These are phyloP conservation scores for Thymallus thymallus DNA, from an alignment of 2,113 vertebrate species.

Conservation along the genomic window DNA sequence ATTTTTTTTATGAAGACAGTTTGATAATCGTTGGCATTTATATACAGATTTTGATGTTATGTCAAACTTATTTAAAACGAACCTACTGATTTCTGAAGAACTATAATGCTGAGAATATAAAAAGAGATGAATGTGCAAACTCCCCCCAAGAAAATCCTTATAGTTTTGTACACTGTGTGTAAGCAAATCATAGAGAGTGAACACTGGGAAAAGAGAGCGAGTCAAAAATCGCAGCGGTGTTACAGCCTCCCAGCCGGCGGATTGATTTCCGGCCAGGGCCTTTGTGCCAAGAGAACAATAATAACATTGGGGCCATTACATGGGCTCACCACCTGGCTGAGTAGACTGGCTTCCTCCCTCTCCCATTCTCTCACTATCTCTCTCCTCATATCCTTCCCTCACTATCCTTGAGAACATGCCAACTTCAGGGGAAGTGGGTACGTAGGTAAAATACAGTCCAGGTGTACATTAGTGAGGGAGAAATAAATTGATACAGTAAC, in stretches of 20 bases:
- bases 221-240: slow-evolving; percentile 18
- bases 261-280: slow-evolving; percentile 28
- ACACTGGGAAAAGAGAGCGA: slow-evolving; percentile 10
- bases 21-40: no score
- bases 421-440: neutral
- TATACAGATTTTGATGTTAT: no score
- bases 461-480: no score
- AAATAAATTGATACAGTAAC: no score
- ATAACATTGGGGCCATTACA: slow-evolving; percentile 28
- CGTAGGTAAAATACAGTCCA: no score
- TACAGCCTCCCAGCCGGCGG: slow-evolving; percentile 27
- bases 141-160: neutral
- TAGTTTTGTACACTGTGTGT: slow-evolving; percentile 2
- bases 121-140: no score
- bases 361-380: neutral
- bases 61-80: no score
- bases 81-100: no score
- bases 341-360: neutral
- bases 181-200: slow-evolving; percentile 11
- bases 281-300: slow-evolving; percentile 31
- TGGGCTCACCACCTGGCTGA: slow-evolving; percentile 7
- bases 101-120: no score
- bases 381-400: neutral
- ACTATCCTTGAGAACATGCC: no score
- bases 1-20: no score